Evolutionary conservation across 2,888 invertebrate species (phyloP), one percentile per base, ranked within the genome.

Genomic region (Oxystoma pomonae): DNA sequence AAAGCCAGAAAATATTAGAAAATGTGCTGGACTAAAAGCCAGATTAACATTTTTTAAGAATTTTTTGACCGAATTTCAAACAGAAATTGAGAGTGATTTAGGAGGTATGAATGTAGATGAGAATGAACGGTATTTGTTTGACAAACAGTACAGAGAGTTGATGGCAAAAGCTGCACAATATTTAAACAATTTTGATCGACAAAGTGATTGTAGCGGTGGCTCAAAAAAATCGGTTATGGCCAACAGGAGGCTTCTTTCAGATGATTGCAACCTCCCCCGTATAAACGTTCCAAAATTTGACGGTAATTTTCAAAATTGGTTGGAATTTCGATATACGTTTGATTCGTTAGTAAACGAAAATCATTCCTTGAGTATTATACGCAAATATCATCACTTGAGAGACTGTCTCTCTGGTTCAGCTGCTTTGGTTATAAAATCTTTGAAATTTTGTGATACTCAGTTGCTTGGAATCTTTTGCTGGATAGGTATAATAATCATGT

Each of bases 321-420:
- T 65, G 2, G 60, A 65, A 35, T 68, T 65, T 59, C 22, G 58
- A 5, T 64, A 68, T 56, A 68, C 62, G 5, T 68, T 61, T 63
- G 58, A 63, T 21, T 60, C 63, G 7, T 58, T 68, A 63, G 61
- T 68, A 22, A 66, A 68, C 58, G 61, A 53, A 53, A 67, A 67
- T 59, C 19, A 59, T 16, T 56, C 63, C 1, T 18, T 68, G 18
- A 58, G 50, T 60, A 18, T 49, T 17, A 62, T 68, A 35, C 60
- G 65, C 57, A 64, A 63, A 16, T 68, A 53, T 58, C 65, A 68
- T 35, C 63, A 68, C 60, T 57, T 67, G 22, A 60, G 60, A 9
- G 21, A 50, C 9, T 18, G 55, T 9, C 55, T 18, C 16, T 19
- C 55, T 55, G 18, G 55, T 16, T 18, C 18, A 20, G 55, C 55